Evolutionary conservation across 2,113 vertebrate species (phyloP), one percentile per base, ranked within the genome.

Genomic region (Neogale vison): DNA sequence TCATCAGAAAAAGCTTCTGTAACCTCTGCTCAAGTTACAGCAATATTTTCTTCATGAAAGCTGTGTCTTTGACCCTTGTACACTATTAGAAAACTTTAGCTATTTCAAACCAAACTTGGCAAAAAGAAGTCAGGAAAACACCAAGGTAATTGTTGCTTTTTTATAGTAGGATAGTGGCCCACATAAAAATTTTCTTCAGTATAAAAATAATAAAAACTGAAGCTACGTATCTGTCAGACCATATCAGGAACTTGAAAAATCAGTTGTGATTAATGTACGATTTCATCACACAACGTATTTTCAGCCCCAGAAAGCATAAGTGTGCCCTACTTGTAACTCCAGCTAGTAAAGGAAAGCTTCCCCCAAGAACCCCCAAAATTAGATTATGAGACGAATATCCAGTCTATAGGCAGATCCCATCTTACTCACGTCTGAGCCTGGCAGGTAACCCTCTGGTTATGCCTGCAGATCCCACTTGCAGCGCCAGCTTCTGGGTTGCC

Each of bases 121-220:
- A 87, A 63, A 94, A 88, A 87, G 17, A 71, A 93, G 31, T 15
- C 90, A 92, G 65, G 79, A 79, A 87, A 61, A 24, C 50, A 81
- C 14, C 45, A 85, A 87, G 67, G 24, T 3, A 57, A 39, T 67
- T 4, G 6, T 81, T 85, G 0, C 13, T 36, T 15, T 82, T 91
- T 74, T 31, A 69, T 1, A 31, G 36, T 1, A 79, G 61, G 21
- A 7, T 10, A 63, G 34, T 81, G 31, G 15, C 1, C 7, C 23
- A 45, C 5, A 6, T 88, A 77, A 18, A 61, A n/a, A 9, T 17
- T 45, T 50, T 74, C 84, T 82, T 88, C 20, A 50, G 4, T 86
- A 18, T 76, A 72, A 92, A 23, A 63, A 45, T 36, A n/a, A 57
- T 52, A 93, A 57, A 50, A 59, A 79, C 34, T 11, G 89, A 67